A percentile compares a stretch with the other conserved stretches of the same genome.
phyloP scores from a whole-genome alignment of 2,888 invertebrate genomes.

The Dynastes grantii region DNA sequence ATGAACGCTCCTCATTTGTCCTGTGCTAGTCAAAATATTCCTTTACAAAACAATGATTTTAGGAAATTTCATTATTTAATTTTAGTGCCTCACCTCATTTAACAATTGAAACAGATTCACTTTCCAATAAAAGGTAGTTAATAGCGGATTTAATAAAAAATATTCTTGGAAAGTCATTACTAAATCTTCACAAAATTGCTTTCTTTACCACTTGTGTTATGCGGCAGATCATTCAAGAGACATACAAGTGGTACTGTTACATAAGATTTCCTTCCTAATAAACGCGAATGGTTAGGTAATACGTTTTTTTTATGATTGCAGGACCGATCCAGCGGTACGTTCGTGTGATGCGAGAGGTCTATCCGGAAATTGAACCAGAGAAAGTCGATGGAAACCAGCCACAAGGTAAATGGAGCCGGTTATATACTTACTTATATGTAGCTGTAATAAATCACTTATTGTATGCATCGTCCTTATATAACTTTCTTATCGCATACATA shows the following conservation, averaged over 20 bases:
- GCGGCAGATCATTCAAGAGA: background rate
- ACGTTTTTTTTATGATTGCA: slow-evolving; percentile 53
- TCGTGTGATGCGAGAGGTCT: slow-evolving; percentile 67
- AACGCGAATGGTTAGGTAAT: background rate
- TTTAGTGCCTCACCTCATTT: too few species aligned
- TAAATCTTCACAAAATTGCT: too few species aligned
- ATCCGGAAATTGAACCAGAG: slow-evolving; percentile 68
- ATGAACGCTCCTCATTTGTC: too few species aligned
- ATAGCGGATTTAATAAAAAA: too few species aligned
- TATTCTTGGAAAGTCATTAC: too few species aligned
- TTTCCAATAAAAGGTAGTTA: too few species aligned
- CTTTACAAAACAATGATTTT: too few species aligned
- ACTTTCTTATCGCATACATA: background rate
- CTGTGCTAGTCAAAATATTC: too few species aligned
- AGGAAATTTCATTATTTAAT: too few species aligned
- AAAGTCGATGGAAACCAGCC: slow-evolving; percentile 65
- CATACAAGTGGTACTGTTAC: too few species aligned
- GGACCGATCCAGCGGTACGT: slow-evolving; percentile 64
- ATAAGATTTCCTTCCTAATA: background rate
- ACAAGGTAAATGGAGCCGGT: slow-evolving; percentile 61
- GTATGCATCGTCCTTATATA: slow-evolving; percentile 26
- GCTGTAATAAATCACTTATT: slow-evolving; percentile 29
- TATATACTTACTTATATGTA: background rate
- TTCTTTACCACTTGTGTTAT: background rate
- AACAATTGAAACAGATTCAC: too few species aligned